phyloP scores from a whole-genome alignment of 2,888 invertebrate genomes.

The Biston stratarius region DNA sequence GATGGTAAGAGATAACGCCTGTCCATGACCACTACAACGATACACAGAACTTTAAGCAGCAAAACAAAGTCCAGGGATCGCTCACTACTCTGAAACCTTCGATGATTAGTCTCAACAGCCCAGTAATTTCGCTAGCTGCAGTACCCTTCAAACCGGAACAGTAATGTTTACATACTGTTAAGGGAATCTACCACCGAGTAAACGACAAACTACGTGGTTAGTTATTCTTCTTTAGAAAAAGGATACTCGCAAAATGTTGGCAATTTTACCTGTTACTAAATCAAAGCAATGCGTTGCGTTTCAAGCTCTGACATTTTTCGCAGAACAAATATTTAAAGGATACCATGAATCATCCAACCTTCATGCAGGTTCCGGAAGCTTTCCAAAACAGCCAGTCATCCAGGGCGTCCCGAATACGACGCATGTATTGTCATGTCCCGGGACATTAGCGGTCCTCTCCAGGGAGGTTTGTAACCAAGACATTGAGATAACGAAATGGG shows the following conservation, averaged over 20 bases:
- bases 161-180: no score
- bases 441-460: conserved; percentile 49
- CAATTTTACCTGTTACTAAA: background rate
- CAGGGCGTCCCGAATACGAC: conserved; percentile 64
- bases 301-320: conserved; percentile 28
- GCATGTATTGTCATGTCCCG: conserved; percentile 62
- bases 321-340: conserved; percentile 51
- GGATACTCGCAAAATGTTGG: background rate
- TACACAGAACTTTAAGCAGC: no score
- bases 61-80: no score
- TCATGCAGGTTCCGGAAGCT: conserved; percentile 55
- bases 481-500: conserved; percentile 25
- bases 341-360: conserved; percentile 62
- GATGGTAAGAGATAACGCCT: no score
- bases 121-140: no score
- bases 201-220: no score
- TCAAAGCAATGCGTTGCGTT: conserved; percentile 11
- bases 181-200: no score
- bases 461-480: conserved; percentile 47
- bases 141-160: no score
- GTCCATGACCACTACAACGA: no score
- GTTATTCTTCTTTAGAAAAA: no score
- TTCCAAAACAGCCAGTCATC: conserved; percentile 62
- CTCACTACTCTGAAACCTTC: no score
- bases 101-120: no score